Evolutionary conservation across 92 coral and sea anemone species (phyloP), one percentile per base, ranked within the genome.

Genomic region (Isaurus tuberculatus): DNA sequence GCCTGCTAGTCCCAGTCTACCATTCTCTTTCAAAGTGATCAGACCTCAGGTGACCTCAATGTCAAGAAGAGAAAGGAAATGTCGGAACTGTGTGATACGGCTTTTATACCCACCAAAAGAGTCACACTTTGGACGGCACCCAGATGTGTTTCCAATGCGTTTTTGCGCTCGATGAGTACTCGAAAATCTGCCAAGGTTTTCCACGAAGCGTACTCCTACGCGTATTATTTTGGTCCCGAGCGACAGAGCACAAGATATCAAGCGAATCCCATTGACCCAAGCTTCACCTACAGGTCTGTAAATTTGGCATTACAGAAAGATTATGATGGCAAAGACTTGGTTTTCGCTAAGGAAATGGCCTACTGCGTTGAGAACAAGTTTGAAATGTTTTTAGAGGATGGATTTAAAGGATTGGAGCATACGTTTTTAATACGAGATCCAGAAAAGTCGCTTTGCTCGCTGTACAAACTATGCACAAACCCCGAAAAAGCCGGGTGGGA

Each of bases 111-210:
- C n/a, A 53, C 61, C 61, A 53, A 53, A 53, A 53, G 61, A 53
- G 23, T 53, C 3, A 53, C 19, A 9, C 61, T 53, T 53, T 53
- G 61, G 61, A 15, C 61, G 19, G 61, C 61, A 53, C 61, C 61
- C 19, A 10, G 61, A 5, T 53, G 61, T 16, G 61, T 53, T 53
- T 53, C 61, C 3, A 9, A 1, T n/a, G 98, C 98, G 34, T 95
- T 95, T 74, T 97, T 93, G 68, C 92, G 98, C 27, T 86, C 97
- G 11, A 91, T 95, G 40, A 95, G 91, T 94, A 95, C 92, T 49
- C 89, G 94, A 14, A 84, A 88, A 46, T 86, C 87, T 73, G 82
- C 92, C 0, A 85, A 74, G 46, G 43, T 80, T 1, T 29, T 85
- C 40, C 88, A 85, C 40, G 88, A 85, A 68, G 83, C 88, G 17